These are phyloP conservation scores for Octonoba sinensis DNA, from an alignment of 2,888 invertebrate genomes.

Conservation along the genomic window DNA sequence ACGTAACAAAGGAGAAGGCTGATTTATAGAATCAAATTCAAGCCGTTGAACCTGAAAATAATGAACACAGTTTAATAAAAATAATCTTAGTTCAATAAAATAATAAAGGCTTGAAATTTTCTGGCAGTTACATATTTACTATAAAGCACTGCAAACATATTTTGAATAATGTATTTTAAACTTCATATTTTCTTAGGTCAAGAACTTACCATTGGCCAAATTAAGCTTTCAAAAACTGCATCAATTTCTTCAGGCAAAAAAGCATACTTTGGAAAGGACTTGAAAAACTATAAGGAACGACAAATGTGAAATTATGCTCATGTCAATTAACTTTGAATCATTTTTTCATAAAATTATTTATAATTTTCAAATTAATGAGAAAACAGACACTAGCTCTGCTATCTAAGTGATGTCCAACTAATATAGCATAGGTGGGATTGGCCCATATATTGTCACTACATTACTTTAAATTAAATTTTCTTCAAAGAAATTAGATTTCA, in stretches of 20 bases:
- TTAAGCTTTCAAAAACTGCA: constrained; percentile 81
- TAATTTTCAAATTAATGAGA: too few species aligned
- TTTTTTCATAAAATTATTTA: too few species aligned
- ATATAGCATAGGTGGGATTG: too few species aligned
- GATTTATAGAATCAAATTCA: constrained; percentile 84
- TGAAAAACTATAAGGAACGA: constrained; percentile 79
- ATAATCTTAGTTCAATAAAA: too few species aligned
- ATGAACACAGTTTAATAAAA: constrained; percentile 2
- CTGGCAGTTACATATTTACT: too few species aligned
- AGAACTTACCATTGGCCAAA: constrained; percentile 82
- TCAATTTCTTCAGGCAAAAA: constrained; percentile 82
- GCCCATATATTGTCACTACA: too few species aligned
- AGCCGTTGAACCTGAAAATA: constrained; percentile 74
- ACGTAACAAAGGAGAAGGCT: constrained; percentile 85
- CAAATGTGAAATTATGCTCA: constrained; percentile 66
- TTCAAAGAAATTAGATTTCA: too few species aligned
- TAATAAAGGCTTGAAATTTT: background rate
- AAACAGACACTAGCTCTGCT: too few species aligned
- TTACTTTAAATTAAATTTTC: too few species aligned
- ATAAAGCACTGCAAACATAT: background rate
- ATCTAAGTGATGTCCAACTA: too few species aligned
- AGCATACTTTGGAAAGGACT: constrained; percentile 81
- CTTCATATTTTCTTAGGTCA: background rate
- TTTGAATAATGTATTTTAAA: background rate
- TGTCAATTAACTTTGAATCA: too few species aligned